Evolutionary conservation across 2,888 invertebrate species (phyloP).

Genomic region (Drosophila cracens): DNA sequence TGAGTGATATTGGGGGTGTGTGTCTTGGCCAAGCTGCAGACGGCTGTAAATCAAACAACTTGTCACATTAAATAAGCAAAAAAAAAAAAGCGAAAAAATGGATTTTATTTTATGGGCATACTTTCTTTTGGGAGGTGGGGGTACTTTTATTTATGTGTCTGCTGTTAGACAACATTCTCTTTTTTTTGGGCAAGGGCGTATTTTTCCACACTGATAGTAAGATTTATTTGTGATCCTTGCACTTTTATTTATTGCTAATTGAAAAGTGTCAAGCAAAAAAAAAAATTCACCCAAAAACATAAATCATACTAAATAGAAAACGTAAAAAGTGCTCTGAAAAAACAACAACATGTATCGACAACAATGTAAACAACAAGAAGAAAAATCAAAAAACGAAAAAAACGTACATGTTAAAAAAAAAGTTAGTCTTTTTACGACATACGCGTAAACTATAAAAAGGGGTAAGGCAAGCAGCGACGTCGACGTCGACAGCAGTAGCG

Average conservation of each 20-base stretch:
- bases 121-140: slow-evolving; percentile 30
- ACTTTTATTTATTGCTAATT: slow-evolving; percentile 72
- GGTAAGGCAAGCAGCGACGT: slow-evolving; percentile 37
- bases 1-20: background rate
- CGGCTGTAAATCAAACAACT: slow-evolving; percentile 66
- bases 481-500: slow-evolving; percentile 18
- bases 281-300: slow-evolving; percentile 28
- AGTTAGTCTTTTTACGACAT: slow-evolving; percentile 46
- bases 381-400: slow-evolving; percentile 56
- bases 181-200: slow-evolving; percentile 21
- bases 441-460: slow-evolving; percentile 27
- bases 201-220: slow-evolving; percentile 29
- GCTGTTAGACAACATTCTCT: slow-evolving; percentile 34
- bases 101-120: slow-evolving; percentile 39
- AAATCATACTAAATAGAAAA: slow-evolving; percentile 50
- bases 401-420: slow-evolving; percentile 59
- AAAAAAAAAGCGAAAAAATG: background rate
- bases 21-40: slow-evolving; percentile 45
- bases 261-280: slow-evolving; percentile 59
- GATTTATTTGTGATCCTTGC: slow-evolving; percentile 4
- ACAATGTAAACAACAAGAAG: slow-evolving; percentile 60
- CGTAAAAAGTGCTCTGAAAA: slow-evolving; percentile 25
- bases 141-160: slow-evolving; percentile 65
- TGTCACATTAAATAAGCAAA: slow-evolving; percentile 55
- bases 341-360: slow-evolving; percentile 32